Evolutionary conservation across 92 coral and sea anemone genomes (phyloP).

Genomic region (Siderastrea radians): DNA sequence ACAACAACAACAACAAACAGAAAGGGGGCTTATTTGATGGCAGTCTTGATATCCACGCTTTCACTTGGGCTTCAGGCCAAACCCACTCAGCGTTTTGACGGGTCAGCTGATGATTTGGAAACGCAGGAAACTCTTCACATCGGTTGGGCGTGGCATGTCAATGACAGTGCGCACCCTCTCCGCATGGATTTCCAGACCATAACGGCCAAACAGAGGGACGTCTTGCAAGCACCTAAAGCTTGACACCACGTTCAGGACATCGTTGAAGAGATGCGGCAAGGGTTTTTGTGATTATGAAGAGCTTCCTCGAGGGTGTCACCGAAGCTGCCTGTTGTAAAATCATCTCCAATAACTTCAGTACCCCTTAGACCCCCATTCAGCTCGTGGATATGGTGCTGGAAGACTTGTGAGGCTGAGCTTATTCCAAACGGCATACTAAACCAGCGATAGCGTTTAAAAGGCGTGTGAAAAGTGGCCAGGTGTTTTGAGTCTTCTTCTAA

Average conservation of each 20-base stretch:
- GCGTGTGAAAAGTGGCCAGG: not conserved
- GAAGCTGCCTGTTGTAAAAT: not conserved
- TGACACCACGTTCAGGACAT: not conserved
- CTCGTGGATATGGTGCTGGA: not conserved
- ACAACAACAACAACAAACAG: not conserved
- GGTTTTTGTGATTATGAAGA: not conserved
- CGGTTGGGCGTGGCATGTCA: not conserved
- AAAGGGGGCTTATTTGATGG: not conserved
- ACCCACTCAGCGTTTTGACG: not conserved
- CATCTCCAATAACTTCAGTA: not conserved
- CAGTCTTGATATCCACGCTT: not conserved
- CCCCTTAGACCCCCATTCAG: not conserved
- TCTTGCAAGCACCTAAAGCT: not conserved
- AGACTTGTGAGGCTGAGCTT: slow-evolving; percentile 3
- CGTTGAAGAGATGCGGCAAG: not conserved
- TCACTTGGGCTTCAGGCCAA: not conserved
- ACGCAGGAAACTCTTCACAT: not conserved
- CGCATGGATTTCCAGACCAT: not conserved
- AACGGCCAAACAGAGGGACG: not conserved
- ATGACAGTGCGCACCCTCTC: not conserved
- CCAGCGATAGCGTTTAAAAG: slow-evolving; percentile 3
- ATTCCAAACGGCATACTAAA: slow-evolving; percentile 7
- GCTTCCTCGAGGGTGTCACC: not conserved
- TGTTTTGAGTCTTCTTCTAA: not conserved
- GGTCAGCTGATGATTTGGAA: slow-evolving; percentile 7